phyloP scores from a whole-genome alignment of 2,797 vertebrate species.

The Dendrocincla tyrannina region DNA sequence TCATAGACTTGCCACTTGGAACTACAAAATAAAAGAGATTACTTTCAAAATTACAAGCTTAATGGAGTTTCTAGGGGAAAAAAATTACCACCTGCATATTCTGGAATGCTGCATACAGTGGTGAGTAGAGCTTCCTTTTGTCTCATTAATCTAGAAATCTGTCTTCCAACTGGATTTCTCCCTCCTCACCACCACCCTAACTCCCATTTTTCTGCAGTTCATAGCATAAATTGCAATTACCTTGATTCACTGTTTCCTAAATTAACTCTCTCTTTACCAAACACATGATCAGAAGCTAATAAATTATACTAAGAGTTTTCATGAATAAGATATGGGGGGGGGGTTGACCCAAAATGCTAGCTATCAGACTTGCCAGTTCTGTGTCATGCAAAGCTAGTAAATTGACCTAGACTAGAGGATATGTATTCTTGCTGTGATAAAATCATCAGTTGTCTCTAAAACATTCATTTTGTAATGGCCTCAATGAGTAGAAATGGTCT shows the following conservation, averaged over 20 bases:
- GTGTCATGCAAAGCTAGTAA: neutral
- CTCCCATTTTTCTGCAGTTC: neutral
- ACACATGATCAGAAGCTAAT: neutral
- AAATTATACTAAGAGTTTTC: neutral
- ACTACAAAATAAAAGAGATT: neutral
- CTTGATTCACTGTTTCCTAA: neutral
- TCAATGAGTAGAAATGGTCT: neutral
- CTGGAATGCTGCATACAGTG: neutral
- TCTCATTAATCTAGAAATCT: neutral
- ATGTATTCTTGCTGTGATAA: neutral
- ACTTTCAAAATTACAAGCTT: neutral
- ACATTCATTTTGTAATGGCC: neutral
- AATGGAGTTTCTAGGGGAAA: neutral
- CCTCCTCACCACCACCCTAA: neutral
- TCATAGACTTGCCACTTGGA: neutral
- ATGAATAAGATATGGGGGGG: neutral
- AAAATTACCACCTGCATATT: neutral
- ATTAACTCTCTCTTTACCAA: neutral
- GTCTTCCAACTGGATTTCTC: neutral
- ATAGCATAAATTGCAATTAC: neutral
- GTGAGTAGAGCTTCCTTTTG: neutral
- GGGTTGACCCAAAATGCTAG: neutral
- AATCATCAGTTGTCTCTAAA: neutral
- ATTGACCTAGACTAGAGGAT: neutral
- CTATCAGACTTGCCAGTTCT: neutral